Evolutionary conservation across 2,888 invertebrate species (phyloP).

Genomic region (Netelia melanura): DNA sequence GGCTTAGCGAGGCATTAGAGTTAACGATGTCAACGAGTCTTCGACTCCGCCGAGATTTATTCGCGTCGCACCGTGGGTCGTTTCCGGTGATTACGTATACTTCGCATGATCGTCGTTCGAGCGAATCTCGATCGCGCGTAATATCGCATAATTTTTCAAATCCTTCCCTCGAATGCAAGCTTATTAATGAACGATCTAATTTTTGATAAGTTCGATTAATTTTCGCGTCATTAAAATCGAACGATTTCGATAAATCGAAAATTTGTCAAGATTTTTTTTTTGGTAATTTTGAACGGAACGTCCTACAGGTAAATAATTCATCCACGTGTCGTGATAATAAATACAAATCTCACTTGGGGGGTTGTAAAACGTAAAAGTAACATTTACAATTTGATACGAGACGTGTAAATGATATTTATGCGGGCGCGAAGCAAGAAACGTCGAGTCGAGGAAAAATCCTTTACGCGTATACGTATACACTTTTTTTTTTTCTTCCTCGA

Average conservation of each 20-base stretch:
- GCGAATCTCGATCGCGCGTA: too few species aligned
- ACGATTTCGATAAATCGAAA: too few species aligned
- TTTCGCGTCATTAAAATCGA: too few species aligned
- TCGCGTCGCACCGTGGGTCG: slow-evolving; percentile 58
- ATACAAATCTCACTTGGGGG: slow-evolving; percentile 9
- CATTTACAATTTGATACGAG: slow-evolving; percentile 29
- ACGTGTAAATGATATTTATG: slow-evolving; percentile 45
- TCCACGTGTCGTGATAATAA: neutral
- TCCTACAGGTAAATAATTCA: neutral
- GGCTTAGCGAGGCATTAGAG: slow-evolving; percentile 78
- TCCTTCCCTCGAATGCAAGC: too few species aligned
- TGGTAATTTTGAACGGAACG: neutral
- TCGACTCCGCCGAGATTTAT: slow-evolving; percentile 72
- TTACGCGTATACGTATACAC: slow-evolving; percentile 5
- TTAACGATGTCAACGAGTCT: slow-evolving; percentile 79
- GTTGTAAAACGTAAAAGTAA: slow-evolving; percentile 49
- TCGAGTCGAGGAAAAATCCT: slow-evolving; percentile 57
- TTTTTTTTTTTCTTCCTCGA: slow-evolving; percentile 12
- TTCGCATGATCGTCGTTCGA: neutral
- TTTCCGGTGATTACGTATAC: slow-evolving; percentile 60
- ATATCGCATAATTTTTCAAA: too few species aligned
- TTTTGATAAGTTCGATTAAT: too few species aligned
- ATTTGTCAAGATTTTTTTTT: neutral
- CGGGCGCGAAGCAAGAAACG: slow-evolving; percentile 42
- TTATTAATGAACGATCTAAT: too few species aligned